These are phyloP conservation scores for Salmo trutta DNA, from an alignment of 2,797 vertebrate species.

Conservation along the genomic window DNA sequence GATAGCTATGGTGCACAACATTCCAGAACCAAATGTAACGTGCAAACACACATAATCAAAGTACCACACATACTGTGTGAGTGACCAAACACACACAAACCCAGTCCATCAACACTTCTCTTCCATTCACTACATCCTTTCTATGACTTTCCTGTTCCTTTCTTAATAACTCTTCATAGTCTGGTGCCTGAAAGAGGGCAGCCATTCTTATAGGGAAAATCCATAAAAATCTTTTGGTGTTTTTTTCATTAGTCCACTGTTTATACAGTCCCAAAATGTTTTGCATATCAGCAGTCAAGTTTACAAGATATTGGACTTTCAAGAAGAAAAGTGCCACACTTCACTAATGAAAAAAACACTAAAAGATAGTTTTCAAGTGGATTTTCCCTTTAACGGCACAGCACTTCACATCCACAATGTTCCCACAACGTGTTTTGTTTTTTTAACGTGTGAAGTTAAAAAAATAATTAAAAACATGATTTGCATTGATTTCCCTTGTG, in stretches of 20 bases:
- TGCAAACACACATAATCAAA: constrained; percentile 16
- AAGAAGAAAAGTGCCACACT: too few relatives aligned
- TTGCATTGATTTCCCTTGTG: too few relatives aligned
- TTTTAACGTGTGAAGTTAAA: not conserved
- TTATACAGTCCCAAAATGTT: too few relatives aligned
- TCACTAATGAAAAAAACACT: too few relatives aligned
- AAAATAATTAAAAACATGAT: too few relatives aligned
- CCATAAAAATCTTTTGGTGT: too few relatives aligned
- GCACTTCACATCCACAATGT: too few relatives aligned
- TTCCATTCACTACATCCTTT: not conserved
- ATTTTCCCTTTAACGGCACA: too few relatives aligned
- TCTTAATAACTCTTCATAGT: constrained; percentile 25
- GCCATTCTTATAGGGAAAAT: not conserved
- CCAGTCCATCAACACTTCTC: not conserved
- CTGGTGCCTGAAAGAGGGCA: constrained; percentile 23
- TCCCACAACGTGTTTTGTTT: not conserved
- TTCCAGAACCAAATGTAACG: not conserved
- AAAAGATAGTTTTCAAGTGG: too few relatives aligned
- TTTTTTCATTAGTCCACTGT: too few relatives aligned
- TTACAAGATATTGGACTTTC: too few relatives aligned
- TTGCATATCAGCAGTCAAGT: too few relatives aligned
- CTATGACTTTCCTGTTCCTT: not conserved
- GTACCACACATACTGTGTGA: constrained; percentile 18
- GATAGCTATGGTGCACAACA: not conserved
- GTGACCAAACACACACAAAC: not conserved